These are phyloP conservation scores for Fundulus diaphanus DNA, from an alignment of 2,797 vertebrate species.

Conservation along the genomic window DNA sequence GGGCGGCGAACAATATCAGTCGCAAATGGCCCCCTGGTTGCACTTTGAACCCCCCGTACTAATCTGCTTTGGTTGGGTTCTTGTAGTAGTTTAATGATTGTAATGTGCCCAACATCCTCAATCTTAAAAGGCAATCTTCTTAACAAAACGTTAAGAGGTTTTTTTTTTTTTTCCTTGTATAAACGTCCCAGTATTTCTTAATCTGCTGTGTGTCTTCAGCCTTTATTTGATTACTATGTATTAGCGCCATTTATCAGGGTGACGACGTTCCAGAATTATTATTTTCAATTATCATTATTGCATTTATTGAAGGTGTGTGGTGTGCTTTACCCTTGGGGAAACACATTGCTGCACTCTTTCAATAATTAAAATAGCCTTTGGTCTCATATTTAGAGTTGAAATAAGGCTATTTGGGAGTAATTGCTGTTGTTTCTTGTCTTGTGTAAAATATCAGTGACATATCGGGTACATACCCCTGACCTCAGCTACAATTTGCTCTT, in stretches of 20 bases:
- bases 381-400: slow-evolving; percentile 35
- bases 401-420: slow-evolving; percentile 26
- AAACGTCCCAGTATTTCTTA: slow-evolving; percentile 25
- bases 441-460: slow-evolving; percentile 26
- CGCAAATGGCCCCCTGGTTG: too few species aligned
- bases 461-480: slow-evolving; percentile 1
- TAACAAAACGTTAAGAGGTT: slow-evolving; percentile 27
- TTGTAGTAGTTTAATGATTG: slow-evolving; percentile 21
- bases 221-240: slow-evolving; percentile 16
- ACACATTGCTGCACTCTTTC: slow-evolving; percentile 10
- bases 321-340: slow-evolving; percentile 13
- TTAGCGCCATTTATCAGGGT: slow-evolving; percentile 20
- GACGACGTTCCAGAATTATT: slow-evolving; percentile 7
- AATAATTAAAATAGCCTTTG: slow-evolving; percentile 3
- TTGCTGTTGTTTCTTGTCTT: slow-evolving; percentile 25
- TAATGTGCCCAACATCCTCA: slow-evolving; percentile 25
- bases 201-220: slow-evolving; percentile 31
- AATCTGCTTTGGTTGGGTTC: not conserved
- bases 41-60: not conserved
- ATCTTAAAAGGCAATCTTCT: slow-evolving; percentile 4
- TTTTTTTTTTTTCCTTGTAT: not conserved
- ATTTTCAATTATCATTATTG: slow-evolving; percentile 18
- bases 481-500: not conserved
- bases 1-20: not conserved
- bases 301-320: slow-evolving; percentile 7